Evolutionary conservation across 2,797 vertebrate species (phyloP).

Genomic region (Gymnothorax reevesii): DNA sequence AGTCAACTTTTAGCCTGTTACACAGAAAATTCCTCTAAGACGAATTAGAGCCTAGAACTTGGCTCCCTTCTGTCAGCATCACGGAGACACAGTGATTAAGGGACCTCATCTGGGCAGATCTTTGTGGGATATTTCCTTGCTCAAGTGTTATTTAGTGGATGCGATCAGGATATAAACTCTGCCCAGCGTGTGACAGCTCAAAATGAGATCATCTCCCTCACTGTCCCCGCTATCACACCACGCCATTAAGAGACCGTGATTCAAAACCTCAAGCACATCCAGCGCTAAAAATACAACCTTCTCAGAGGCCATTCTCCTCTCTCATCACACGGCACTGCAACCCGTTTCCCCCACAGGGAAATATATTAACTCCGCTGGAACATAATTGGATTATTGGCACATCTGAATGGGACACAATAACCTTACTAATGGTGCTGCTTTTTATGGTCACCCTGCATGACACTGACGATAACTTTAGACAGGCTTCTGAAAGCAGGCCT

Average conservation of each 20-base stretch:
- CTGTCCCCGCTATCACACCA: not conserved
- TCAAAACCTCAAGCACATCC: not conserved
- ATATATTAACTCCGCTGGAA: not conserved
- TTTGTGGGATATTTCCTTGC: not conserved
- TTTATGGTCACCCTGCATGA: conserved; percentile 3
- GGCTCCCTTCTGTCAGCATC: not conserved
- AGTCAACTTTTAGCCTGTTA: not conserved
- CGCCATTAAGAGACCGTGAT: not conserved
- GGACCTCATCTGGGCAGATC: not conserved
- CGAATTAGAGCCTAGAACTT: not conserved
- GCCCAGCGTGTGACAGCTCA: not conserved
- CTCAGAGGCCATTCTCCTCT: conserved; percentile 4
- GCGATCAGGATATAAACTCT: not conserved
- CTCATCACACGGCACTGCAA: conserved; percentile 7
- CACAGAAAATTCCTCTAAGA: not conserved
- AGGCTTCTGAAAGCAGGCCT: conserved; percentile 28
- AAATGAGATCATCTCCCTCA: conserved; percentile 1
- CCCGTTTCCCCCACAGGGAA: not conserved
- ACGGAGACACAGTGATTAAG: not conserved
- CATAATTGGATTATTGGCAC: conserved; percentile 30
- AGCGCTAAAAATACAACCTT: conserved; percentile 13
- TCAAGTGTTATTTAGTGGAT: not conserved
- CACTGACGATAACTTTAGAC: conserved; percentile 32
- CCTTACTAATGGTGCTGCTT: conserved; percentile 20
- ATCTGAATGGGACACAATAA: conserved; percentile 27